Base-by-base conservation (phyloP, 2,113 vertebrate species). In the Nothoprocta perdicaria region DNA sequence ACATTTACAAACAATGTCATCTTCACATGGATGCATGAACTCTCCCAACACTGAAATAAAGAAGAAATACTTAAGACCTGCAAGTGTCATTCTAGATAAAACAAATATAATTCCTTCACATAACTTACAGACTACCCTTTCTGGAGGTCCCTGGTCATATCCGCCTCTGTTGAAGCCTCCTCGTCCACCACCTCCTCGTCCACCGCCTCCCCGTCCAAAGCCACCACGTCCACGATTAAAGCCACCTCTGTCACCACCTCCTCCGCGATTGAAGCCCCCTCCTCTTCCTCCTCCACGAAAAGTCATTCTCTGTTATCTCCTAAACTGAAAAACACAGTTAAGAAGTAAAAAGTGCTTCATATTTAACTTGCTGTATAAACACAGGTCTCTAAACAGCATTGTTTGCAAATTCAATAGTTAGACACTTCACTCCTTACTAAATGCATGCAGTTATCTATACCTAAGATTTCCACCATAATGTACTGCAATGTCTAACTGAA, bases 21-120 rank as follows among this genome's bases (percentile, higher is more conserved):
- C 99, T 97, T 99, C 99, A 95, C 99, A 99, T 0, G 99, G 99
- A 88, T 99, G 99, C 98, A 99, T 91, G 87, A 99, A 99, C 89
- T 99, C 98, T 58, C 99, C 99, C 67, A 99, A 24, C 2, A 98
- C 99, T 99, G 96, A 72, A 97, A 96, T 0, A 84, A 50, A 79
- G 9, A 83, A 61, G 53, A 65, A 75, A 60, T 10, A 61, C 84
- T 94, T 22, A 90, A 77, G 21, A 84, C 10, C 41, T 27, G 8
- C 7, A 80, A 62, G 35, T 75, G 27, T 46, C 40, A 33, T 19
- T 67, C 26, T 17, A 33, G 43, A 52, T 5, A 1, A 38, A 73
- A 41, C 2, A n/a, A 82, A 43, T 6, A 3, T 0, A 6, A 2
- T 7, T 14, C 57, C 14, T 33, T 13, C 29, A 21, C 1, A 2